phyloP scores from a whole-genome alignment of 2,797 vertebrate species.

The Hemitrygon akajei region DNA sequence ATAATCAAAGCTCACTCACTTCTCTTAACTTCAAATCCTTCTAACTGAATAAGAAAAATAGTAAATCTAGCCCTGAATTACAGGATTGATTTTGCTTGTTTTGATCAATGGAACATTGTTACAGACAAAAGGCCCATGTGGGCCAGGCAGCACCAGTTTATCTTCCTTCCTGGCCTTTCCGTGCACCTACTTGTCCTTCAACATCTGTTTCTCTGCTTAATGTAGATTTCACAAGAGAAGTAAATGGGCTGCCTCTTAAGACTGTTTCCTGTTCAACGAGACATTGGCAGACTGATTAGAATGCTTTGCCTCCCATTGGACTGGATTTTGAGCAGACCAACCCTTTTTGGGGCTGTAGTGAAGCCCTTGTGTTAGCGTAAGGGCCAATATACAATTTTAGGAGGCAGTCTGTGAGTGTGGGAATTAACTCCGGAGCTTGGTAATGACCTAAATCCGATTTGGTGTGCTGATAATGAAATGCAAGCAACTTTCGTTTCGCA shows the following conservation, averaged over 20 bases:
- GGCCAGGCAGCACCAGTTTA: not conserved
- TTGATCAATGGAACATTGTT: not conserved
- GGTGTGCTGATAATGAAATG: not conserved
- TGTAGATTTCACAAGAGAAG: not conserved
- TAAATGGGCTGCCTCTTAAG: not conserved
- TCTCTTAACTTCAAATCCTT: not conserved
- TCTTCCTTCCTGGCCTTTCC: not conserved
- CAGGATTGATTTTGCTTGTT: not conserved
- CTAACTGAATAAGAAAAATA: not conserved
- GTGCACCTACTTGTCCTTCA: not conserved
- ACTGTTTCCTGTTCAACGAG: not conserved
- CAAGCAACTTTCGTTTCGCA: too few species aligned
- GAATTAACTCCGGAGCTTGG: not conserved
- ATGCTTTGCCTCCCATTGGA: not conserved
- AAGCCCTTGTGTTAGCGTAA: not conserved
- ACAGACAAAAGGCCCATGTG: not conserved
- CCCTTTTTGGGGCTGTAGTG: not conserved
- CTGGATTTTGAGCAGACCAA: not conserved
- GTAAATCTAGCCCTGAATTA: not conserved
- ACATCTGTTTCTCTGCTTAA: not conserved
- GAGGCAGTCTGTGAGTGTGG: not conserved
- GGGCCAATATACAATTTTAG: not conserved
- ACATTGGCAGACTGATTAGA: not conserved
- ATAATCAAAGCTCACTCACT: constrained; percentile 2
- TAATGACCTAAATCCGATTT: not conserved